Conservation (phyloP, 2,888 invertebrate genomes). For the Ophion costatus region DNA sequence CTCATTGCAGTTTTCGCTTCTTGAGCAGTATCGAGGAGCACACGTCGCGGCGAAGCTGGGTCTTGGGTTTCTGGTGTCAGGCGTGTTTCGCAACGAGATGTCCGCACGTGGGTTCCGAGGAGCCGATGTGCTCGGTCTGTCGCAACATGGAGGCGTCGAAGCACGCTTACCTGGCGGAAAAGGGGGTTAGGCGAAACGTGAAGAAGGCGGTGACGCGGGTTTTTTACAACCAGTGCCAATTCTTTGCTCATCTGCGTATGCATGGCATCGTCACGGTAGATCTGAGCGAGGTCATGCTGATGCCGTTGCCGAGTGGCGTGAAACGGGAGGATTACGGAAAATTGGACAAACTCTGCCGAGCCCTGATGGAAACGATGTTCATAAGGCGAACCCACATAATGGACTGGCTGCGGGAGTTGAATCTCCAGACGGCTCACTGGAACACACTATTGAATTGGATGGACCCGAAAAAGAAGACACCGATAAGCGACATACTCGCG, state of each 20-base stretch:
- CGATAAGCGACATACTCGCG: conserved; percentile 65
- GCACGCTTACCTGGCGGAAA: conserved; percentile 70
- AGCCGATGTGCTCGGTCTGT: conserved; percentile 54
- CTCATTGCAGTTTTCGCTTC: conserved; percentile 77
- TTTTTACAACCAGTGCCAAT: conserved; percentile 81
- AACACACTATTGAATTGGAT: conserved; percentile 44
- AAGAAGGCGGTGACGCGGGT: conserved; percentile 74
- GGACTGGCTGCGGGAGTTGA: conserved; percentile 75
- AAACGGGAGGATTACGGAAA: conserved; percentile 70
- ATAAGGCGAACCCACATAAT: conserved; percentile 75
- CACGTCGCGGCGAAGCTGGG: conserved; percentile 77
- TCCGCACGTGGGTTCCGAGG: conserved; percentile 67
- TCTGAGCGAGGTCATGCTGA: conserved; percentile 78
- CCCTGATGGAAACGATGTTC: conserved; percentile 79
- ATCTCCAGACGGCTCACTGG: conserved; percentile 76
- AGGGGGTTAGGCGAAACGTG: conserved; percentile 71
- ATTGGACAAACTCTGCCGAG: conserved; percentile 74
- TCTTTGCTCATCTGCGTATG: conserved; percentile 76
- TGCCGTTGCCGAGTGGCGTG: conserved; percentile 77
- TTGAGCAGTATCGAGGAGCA: conserved; percentile 78
- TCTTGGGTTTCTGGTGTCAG: conserved; percentile 80
- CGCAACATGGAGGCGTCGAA: conserved; percentile 69
- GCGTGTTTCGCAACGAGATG: conserved; percentile 75
- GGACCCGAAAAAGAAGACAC: conserved; percentile 56
- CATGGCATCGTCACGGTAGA: conserved; percentile 74